Conservation (phyloP, 2,888 invertebrate genomes). For the Margaritifera margaritifera region DNA sequence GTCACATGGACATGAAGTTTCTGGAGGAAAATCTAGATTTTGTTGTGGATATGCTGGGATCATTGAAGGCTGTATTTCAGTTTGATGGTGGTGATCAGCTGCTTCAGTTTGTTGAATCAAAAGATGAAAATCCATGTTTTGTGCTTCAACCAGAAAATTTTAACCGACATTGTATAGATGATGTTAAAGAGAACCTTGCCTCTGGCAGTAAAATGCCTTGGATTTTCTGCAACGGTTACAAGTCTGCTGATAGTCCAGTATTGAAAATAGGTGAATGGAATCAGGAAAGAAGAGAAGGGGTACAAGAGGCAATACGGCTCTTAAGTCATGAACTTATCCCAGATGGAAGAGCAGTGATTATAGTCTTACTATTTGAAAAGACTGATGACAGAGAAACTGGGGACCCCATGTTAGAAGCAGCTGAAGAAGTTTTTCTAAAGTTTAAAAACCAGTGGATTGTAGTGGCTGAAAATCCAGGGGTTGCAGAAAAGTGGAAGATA, state of each 20-base stretch:
- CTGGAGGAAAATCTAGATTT: too few species aligned
- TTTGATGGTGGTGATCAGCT: too few species aligned
- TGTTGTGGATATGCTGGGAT: too few species aligned
- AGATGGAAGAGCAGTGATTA: slow-evolving; percentile 39
- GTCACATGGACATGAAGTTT: too few species aligned
- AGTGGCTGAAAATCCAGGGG: slow-evolving; percentile 40
- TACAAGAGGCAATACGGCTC: slow-evolving; percentile 48
- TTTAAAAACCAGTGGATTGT: slow-evolving; percentile 52
- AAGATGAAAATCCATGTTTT: too few species aligned
- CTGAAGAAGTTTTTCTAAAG: slow-evolving; percentile 42
- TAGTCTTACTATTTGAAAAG: slow-evolving; percentile 50
- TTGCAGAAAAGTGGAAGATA: slow-evolving; percentile 33
- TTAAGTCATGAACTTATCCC: slow-evolving; percentile 36
- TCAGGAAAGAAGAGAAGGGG: slow-evolving; percentile 38
- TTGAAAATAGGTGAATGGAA: slow-evolving; percentile 44
- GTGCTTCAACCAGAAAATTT: too few species aligned
- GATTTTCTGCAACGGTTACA: slow-evolving; percentile 56
- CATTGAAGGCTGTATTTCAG: too few species aligned
- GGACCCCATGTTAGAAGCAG: slow-evolving; percentile 44
- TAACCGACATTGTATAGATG: too few species aligned
- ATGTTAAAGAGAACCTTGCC: too few species aligned
- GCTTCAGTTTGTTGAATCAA: too few species aligned
- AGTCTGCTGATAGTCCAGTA: slow-evolving; percentile 16
- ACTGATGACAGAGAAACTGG: slow-evolving; percentile 10
- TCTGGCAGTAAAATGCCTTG: slow-evolving; percentile 22